phyloP scores from a whole-genome alignment of 2,888 invertebrate species.

The Habroteleia sp. region DNA sequence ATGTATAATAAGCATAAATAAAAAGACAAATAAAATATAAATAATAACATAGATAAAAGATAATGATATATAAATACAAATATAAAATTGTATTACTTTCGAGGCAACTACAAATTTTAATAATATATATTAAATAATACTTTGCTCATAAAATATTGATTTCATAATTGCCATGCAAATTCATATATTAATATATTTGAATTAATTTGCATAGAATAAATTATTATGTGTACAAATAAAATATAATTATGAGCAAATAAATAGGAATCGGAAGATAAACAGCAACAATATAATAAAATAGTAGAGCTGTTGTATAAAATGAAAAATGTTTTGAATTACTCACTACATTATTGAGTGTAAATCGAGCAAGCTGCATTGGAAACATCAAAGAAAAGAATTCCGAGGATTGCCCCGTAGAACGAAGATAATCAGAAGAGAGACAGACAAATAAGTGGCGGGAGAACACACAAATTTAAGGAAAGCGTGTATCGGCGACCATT shows the following conservation, averaged over 20 bases:
- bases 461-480: slow-evolving; percentile 65
- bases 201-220: too few relatives aligned
- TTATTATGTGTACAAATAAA: too few relatives aligned
- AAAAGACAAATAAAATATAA: too few relatives aligned
- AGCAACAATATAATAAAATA: not conserved
- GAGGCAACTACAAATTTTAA: too few relatives aligned
- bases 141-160: too few relatives aligned
- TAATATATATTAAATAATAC: too few relatives aligned
- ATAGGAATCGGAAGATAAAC: slow-evolving; percentile 3
- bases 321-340: slow-evolving; percentile 32
- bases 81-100: too few relatives aligned
- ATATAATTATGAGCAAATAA: not conserved
- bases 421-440: slow-evolving; percentile 32
- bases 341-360: slow-evolving; percentile 32
- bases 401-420: slow-evolving; percentile 9
- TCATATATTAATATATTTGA: too few relatives aligned
- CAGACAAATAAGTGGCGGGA: slow-evolving; percentile 17
- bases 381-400: slow-evolving; percentile 39
- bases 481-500: slow-evolving; percentile 53
- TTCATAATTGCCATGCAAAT: not conserved
- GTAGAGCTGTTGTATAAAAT: not conserved
- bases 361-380: slow-evolving; percentile 23
- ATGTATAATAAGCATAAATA: too few relatives aligned
- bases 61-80: too few relatives aligned
- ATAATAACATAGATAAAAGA: too few relatives aligned